A percentile compares a stretch with the other conserved stretches of the same genome.
Evolutionary conservation across 2,113 vertebrate species (phyloP).

Genomic region (Tonatia bakeri): DNA sequence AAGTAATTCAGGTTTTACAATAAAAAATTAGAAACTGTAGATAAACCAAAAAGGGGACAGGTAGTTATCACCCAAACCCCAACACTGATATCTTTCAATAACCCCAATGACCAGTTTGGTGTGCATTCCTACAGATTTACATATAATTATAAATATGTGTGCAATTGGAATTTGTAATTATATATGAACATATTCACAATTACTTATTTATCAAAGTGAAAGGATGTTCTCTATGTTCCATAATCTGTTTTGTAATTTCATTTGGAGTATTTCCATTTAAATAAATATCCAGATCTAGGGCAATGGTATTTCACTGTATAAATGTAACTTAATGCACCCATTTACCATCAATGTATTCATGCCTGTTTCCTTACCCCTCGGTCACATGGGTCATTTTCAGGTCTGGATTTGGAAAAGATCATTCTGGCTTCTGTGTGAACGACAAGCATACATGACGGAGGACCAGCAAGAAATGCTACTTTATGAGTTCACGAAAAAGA

Average conservation of each 20-base stretch:
- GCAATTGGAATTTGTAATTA: not conserved
- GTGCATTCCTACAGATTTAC: not conserved
- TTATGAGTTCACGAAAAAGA: not conserved
- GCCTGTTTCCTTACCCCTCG: not conserved
- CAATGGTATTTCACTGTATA: not conserved
- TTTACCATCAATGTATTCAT: not conserved
- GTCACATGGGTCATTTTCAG: not conserved
- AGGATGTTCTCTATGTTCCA: not conserved
- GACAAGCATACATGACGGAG: not conserved
- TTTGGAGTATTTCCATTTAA: constrained; percentile 6
- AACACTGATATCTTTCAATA: not conserved
- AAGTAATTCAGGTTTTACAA: constrained; percentile 4
- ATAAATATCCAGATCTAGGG: not conserved
- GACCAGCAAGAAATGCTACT: not conserved
- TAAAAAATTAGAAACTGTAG: not conserved
- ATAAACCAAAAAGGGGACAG: not conserved
- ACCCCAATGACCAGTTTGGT: not conserved
- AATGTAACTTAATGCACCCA: not conserved
- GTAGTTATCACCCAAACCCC: not conserved
- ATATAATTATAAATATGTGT: not conserved
- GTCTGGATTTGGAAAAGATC: not conserved
- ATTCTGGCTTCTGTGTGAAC: not conserved
- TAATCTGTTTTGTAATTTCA: not conserved
- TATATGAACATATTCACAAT: not conserved
- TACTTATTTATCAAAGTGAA: not conserved